These are phyloP conservation scores for Pristionchus entomophagus DNA, from an alignment of 2,888 invertebrate species.

Conservation along the genomic window DNA sequence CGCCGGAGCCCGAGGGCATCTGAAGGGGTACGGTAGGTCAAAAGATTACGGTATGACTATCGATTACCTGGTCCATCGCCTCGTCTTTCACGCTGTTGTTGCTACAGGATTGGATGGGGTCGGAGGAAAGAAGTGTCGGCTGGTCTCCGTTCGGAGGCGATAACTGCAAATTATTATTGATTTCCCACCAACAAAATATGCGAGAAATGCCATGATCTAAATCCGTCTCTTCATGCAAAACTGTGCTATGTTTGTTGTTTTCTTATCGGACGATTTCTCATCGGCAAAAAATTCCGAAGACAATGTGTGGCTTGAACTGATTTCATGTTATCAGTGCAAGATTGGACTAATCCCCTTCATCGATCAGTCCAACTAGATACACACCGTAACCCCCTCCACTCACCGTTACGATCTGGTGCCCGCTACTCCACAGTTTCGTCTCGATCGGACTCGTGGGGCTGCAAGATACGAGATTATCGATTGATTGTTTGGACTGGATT, in stretches of 20 bases:
- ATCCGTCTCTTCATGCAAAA: background rate
- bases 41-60: background rate
- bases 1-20: conserved; percentile 42
- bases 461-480: conserved; percentile 7
- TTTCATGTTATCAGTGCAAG: background rate
- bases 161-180: background rate
- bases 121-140: background rate
- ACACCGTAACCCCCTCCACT: background rate
- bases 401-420: conserved; percentile 31
- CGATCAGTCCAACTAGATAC: too few relatives aligned
- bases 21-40: background rate
- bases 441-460: conserved; percentile 36
- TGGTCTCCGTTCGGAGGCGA: conserved; percentile 7
- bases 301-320: background rate
- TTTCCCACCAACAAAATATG: too few relatives aligned
- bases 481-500: too few relatives aligned
- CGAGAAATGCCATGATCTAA: too few relatives aligned
- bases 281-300: too few relatives aligned
- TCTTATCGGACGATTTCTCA: background rate
- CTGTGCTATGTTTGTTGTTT: background rate
- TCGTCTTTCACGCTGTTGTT: conserved; percentile 2
- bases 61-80: conserved; percentile 36
- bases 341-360: too few relatives aligned
- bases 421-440: background rate
- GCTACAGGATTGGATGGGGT: conserved; percentile 3